Evolutionary conservation across 2,888 invertebrate species (phyloP).

Genomic region (Pteria penguin): DNA sequence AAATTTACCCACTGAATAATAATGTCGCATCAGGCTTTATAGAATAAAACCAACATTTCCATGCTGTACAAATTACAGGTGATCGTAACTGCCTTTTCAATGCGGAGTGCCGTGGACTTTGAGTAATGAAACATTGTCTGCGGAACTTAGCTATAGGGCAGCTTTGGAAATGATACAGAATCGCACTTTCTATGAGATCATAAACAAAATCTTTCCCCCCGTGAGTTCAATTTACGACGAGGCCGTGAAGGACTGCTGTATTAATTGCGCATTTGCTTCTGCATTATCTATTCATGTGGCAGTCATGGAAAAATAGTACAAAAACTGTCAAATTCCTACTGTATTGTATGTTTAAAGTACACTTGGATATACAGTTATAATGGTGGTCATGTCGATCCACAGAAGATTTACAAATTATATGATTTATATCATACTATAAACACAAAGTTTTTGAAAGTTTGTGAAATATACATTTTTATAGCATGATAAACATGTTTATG

Average conservation of each 20-base stretch:
- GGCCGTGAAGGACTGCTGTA: not conserved
- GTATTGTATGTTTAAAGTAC: too few species aligned
- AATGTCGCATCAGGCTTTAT: too few species aligned
- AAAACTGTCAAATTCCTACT: too few species aligned
- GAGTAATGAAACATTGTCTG: not conserved
- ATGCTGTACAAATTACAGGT: not conserved
- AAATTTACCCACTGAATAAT: too few species aligned
- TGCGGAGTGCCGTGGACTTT: not conserved
- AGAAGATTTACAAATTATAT: too few species aligned
- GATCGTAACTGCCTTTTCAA: slow-evolving; percentile 11
- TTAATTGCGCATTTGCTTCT: not conserved
- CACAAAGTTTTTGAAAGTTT: too few species aligned
- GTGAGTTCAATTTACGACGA: not conserved
- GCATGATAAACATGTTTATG: too few species aligned
- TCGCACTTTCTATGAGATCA: not conserved
- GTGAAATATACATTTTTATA: too few species aligned
- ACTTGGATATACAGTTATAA: too few species aligned
- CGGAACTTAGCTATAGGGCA: slow-evolving; percentile 1
- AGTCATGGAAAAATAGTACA: too few species aligned
- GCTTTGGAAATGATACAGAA: slow-evolving; percentile 7
- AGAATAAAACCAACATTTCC: not conserved
- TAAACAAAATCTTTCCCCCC: not conserved
- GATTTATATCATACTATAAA: too few species aligned
- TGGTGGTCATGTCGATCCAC: too few species aligned
- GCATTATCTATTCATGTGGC: not conserved